Evolutionary conservation across 2,113 vertebrate genomes (phyloP).

Genomic region (Sylvilagus bachmani): DNA sequence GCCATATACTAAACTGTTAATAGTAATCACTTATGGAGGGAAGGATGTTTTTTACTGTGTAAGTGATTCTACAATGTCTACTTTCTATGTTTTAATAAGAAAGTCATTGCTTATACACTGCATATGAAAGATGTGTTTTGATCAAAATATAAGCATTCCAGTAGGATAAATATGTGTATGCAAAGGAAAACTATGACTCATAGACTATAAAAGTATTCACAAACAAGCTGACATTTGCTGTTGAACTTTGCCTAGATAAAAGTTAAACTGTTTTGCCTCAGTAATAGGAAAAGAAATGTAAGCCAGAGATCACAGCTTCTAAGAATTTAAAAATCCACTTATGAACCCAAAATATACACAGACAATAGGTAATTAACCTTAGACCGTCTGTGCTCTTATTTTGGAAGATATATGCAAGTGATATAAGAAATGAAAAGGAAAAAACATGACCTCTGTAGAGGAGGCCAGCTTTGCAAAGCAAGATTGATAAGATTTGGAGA

Average conservation of each 20-base stretch:
- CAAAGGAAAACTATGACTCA: slow-evolving; percentile 5
- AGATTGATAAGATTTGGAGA: not conserved
- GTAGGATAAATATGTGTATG: not conserved
- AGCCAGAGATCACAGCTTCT: not conserved
- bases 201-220: not conserved
- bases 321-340: not conserved
- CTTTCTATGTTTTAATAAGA: not conserved
- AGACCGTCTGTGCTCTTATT: not conserved
- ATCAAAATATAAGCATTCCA: not conserved
- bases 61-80: not conserved
- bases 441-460: not conserved
- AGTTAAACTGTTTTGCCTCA: slow-evolving; percentile 39
- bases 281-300: slow-evolving; percentile 37
- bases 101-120: slow-evolving; percentile 25
- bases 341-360: slow-evolving; percentile 48
- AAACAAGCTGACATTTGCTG: slow-evolving; percentile 50
- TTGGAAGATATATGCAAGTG: slow-evolving; percentile 9
- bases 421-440: slow-evolving; percentile 6
- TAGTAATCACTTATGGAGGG: not conserved
- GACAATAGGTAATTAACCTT: slow-evolving; percentile 13
- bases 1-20: not conserved
- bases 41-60: not conserved
- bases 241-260: slow-evolving; percentile 25
- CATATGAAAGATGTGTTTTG: not conserved
- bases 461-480: slow-evolving; percentile 40